Percentiles rank a stretch among this genome's conserved stretches.
These are phyloP conservation scores for Mythimna pallens DNA, from an alignment of 2,888 invertebrate species.

Conservation along the genomic window DNA sequence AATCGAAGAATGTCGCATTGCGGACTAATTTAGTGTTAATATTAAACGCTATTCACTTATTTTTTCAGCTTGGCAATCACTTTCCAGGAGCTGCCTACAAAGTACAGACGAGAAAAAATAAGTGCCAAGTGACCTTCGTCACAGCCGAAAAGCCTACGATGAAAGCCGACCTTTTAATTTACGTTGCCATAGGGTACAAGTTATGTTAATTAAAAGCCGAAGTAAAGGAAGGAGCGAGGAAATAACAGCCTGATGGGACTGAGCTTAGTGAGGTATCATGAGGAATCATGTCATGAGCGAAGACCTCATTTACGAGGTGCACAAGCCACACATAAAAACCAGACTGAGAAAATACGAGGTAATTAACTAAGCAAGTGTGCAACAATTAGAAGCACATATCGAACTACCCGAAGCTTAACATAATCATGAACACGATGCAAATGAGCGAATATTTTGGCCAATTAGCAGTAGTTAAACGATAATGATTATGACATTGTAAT, in stretches of 20 bases:
- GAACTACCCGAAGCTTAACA: not conserved
- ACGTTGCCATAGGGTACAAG: not conserved
- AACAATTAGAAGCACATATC: conserved; percentile 4
- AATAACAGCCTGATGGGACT: not conserved
- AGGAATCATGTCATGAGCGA: not conserved
- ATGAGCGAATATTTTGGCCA: conserved; percentile 15
- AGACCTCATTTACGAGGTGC: not conserved
- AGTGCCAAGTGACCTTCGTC: conserved; percentile 36
- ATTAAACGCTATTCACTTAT: conserved; percentile 23
- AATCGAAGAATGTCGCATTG: conserved; percentile 38
- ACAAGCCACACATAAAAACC: not conserved
- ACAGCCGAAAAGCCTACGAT: conserved; percentile 16
- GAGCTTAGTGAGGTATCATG: not conserved
- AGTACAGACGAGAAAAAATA: conserved; percentile 18
- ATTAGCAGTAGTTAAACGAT: conserved; percentile 27
- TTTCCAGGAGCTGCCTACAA: not conserved
- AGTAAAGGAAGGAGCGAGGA: not conserved
- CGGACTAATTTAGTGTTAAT: conserved; percentile 51
- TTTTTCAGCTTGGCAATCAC: conserved; percentile 28
- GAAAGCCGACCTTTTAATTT: conserved; percentile 35
- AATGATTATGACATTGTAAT: conserved; percentile 44
- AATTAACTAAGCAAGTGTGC: not conserved
- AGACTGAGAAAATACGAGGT: not conserved
- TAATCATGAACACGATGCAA: conserved; percentile 12
- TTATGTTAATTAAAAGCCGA: conserved; percentile 26